phyloP scores from a whole-genome alignment of 2,888 invertebrate species.

The Ethmia dodecea region DNA sequence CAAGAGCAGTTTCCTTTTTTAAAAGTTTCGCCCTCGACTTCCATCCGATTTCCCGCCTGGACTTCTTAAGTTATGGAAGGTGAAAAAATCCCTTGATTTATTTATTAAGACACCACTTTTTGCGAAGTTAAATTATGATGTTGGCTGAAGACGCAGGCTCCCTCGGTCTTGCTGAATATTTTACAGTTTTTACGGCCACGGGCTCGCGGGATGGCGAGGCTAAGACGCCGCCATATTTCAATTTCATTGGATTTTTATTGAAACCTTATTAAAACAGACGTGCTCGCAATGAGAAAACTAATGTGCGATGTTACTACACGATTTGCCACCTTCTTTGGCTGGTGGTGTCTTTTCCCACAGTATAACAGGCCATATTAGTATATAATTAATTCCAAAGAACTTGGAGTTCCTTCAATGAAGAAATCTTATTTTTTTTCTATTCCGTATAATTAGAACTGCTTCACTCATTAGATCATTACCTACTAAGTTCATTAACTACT shows the following conservation, averaged over 20 bases:
- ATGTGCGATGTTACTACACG: constrained; percentile 12
- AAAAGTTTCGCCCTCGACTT: constrained; percentile 73
- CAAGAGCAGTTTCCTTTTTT: constrained; percentile 75
- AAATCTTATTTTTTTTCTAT: too few species aligned
- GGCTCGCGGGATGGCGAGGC: constrained; percentile 13
- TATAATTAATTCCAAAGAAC: too few species aligned
- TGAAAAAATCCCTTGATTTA: constrained; percentile 68
- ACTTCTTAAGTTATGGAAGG: constrained; percentile 65
- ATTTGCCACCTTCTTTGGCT: constrained; percentile 21
- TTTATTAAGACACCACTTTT: constrained; percentile 66
- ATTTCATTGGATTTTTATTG: constrained; percentile 45
- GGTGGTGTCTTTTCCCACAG: too few species aligned
- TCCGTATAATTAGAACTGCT: too few species aligned
- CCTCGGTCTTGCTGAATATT: constrained; percentile 34
- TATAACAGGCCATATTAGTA: too few species aligned
- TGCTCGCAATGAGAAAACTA: constrained; percentile 27
- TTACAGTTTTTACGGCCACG: constrained; percentile 48
- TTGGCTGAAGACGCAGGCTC: constrained; percentile 41
- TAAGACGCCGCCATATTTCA: constrained; percentile 29
- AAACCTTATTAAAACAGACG: constrained; percentile 33
- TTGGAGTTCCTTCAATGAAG: too few species aligned
- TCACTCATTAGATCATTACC: too few species aligned
- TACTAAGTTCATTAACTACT: too few species aligned
- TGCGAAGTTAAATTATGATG: constrained; percentile 67
- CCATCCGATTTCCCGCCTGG: constrained; percentile 75